phyloP scores from a whole-genome alignment of 2,888 invertebrate species.

The Rotaria macrura region DNA sequence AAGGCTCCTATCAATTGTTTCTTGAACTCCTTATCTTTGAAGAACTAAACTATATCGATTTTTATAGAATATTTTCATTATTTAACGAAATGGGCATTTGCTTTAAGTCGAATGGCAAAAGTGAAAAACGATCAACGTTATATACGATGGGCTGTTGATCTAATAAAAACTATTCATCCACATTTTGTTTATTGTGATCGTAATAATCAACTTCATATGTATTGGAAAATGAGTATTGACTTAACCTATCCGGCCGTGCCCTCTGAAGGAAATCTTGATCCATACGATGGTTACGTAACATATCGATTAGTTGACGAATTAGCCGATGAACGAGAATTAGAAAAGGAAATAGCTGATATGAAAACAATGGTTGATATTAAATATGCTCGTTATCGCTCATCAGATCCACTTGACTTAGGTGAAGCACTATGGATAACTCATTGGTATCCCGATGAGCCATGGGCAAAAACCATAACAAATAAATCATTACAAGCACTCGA shows the following conservation, averaged over 20 bases:
- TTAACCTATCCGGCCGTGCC: conserved; percentile 31
- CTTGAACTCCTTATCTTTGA: no score
- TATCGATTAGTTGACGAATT: conserved; percentile 34
- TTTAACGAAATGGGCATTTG: conserved; percentile 38
- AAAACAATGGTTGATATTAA: conserved; percentile 32
- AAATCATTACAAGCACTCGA: background rate
- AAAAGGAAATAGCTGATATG: conserved; percentile 35
- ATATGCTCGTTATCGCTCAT: conserved; percentile 33
- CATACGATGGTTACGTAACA: conserved; percentile 36
- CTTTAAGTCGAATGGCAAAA: conserved; percentile 35
- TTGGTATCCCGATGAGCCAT: conserved; percentile 34
- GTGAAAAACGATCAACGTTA: conserved; percentile 35
- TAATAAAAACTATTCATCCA: conserved; percentile 35
- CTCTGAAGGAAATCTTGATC: conserved; percentile 35
- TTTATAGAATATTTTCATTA: conserved; percentile 37
- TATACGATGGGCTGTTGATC: conserved; percentile 35
- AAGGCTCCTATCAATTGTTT: no score
- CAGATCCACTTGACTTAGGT: conserved; percentile 34
- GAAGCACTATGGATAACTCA: conserved; percentile 35
- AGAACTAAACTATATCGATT: background rate
- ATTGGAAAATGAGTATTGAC: conserved; percentile 37
- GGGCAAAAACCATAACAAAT: conserved; percentile 31
- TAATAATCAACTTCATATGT: conserved; percentile 33
- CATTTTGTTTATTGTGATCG: conserved; percentile 34
- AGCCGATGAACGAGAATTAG: conserved; percentile 19